Percentiles rank a stretch among this genome's conserved stretches.
Evolutionary conservation across 2,888 invertebrate genomes (phyloP).

Genomic region (Diplazon laetatorius): DNA sequence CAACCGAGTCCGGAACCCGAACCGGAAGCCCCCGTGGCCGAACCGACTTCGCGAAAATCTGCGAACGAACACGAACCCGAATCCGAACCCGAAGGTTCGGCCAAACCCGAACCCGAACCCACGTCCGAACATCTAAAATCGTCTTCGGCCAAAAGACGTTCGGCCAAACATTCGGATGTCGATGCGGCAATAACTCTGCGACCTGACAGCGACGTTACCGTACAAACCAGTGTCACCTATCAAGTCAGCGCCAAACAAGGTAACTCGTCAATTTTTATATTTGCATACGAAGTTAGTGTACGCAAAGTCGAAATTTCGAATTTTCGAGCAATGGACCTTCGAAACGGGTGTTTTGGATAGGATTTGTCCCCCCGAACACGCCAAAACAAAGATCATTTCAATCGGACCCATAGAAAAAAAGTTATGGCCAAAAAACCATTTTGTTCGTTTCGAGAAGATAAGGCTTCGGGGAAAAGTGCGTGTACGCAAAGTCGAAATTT

Average conservation of each 20-base stretch:
- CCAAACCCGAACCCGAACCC: conserved; percentile 79
- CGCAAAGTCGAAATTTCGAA: too few species aligned
- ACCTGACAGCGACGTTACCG: conserved; percentile 85
- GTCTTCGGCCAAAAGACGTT: conserved; percentile 76
- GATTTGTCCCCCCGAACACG: too few species aligned
- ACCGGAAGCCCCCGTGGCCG: conserved; percentile 66
- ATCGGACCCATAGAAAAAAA: too few species aligned
- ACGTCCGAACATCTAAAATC: conserved; percentile 75
- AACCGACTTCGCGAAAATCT: conserved; percentile 51
- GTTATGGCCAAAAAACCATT: too few species aligned
- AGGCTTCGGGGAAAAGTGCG: too few species aligned
- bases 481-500: too few species aligned
- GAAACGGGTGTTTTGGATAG: too few species aligned
- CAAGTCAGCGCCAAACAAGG: conserved; percentile 88
- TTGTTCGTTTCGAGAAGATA: too few species aligned
- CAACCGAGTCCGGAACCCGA: conserved; percentile 73
- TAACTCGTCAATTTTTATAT: conserved; percentile 64
- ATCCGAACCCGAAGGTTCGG: conserved; percentile 78
- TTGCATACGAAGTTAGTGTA: too few species aligned
- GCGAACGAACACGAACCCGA: conserved; percentile 71
- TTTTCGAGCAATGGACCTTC: too few species aligned
- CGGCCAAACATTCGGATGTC: conserved; percentile 76
- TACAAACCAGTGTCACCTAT: conserved; percentile 91
- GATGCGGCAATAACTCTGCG: conserved; percentile 70
- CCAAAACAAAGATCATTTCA: too few species aligned